Evolutionary conservation across 1,140 invertebrate genomes (phyloP).

Genomic region (Drosophila bocki): DNA sequence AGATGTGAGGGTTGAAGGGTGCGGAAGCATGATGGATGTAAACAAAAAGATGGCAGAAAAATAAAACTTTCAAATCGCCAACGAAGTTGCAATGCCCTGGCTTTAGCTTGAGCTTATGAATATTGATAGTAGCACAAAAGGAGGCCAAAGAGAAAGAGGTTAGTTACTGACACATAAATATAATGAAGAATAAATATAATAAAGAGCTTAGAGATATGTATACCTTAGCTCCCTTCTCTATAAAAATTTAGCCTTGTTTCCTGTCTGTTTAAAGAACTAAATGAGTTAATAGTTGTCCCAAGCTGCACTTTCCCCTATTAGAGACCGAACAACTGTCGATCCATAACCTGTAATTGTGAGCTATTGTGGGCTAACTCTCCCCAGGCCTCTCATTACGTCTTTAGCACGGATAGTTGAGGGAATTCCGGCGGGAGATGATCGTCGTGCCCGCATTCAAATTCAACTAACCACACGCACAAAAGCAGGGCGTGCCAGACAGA

Average conservation of each 20-base stretch:
- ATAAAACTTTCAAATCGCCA: slow-evolving; percentile 1
- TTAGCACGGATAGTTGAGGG: slow-evolving; percentile 1
- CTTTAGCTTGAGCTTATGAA: slow-evolving; percentile 18
- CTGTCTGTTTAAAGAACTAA: not conserved
- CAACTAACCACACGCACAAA: slow-evolving; percentile 37
- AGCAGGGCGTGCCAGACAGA: slow-evolving; percentile 40
- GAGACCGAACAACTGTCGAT: not conserved
- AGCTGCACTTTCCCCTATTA: not conserved
- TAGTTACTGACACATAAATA: not conserved
- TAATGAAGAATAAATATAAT: not conserved
- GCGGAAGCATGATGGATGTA: slow-evolving; percentile 35
- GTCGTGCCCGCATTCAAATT: slow-evolving; percentile 29
- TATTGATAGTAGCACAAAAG: slow-evolving; percentile 23
- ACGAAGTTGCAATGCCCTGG: slow-evolving; percentile 23
- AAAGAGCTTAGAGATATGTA: not conserved
- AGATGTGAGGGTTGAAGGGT: not conserved
- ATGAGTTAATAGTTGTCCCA: not conserved
- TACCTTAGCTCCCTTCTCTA: not conserved
- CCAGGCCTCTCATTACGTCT: slow-evolving; percentile 20
- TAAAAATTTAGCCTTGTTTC: not conserved
- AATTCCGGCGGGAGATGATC: slow-evolving; percentile 18
- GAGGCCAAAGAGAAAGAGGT: not conserved
- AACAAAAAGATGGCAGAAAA: slow-evolving; percentile 26
- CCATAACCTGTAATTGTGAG: slow-evolving; percentile 11
- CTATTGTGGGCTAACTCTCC: slow-evolving; percentile 9